phyloP scores from a whole-genome alignment of 2,113 vertebrate genomes.

The Ardeotis arabs region DNA sequence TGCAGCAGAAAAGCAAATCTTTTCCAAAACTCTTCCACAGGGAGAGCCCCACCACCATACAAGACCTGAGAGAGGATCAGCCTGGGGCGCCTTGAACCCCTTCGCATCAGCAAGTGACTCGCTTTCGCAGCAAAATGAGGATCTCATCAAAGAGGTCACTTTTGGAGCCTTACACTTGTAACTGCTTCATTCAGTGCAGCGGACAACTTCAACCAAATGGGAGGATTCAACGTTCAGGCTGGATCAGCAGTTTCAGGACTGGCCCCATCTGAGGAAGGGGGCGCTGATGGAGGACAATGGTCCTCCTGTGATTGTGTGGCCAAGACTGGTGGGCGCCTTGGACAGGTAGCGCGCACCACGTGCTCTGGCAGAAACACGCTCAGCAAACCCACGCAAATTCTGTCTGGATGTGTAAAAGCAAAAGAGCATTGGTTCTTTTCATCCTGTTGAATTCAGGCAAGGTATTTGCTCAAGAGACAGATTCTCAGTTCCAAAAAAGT shows the following conservation, averaged over 20 bases:
- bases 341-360: fast-evolving
- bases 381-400: background rate
- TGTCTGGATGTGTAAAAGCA: background rate
- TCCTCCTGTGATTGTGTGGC: background rate
- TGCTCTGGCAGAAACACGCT: background rate
- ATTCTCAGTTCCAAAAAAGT: constrained; percentile 41
- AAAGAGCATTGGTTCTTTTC: background rate
- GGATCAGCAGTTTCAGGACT: background rate
- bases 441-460: constrained; percentile 7
- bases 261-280: background rate
- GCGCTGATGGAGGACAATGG: background rate
- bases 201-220: background rate
- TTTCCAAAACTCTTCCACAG: constrained; percentile 67
- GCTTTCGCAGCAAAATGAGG: constrained; percentile 60
- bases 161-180: background rate
- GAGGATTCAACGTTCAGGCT: fast-evolving
- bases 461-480: constrained; percentile 26
- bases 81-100: constrained; percentile 59
- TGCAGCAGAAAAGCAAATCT: constrained; percentile 67
- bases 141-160: constrained; percentile 13
- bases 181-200: background rate
- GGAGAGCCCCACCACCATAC: constrained; percentile 50
- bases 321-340: background rate
- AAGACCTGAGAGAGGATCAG: constrained; percentile 47
- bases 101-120: constrained; percentile 60